These are phyloP conservation scores for Pelusios castaneus DNA, from an alignment of 2,113 vertebrate genomes.

Conservation along the genomic window DNA sequence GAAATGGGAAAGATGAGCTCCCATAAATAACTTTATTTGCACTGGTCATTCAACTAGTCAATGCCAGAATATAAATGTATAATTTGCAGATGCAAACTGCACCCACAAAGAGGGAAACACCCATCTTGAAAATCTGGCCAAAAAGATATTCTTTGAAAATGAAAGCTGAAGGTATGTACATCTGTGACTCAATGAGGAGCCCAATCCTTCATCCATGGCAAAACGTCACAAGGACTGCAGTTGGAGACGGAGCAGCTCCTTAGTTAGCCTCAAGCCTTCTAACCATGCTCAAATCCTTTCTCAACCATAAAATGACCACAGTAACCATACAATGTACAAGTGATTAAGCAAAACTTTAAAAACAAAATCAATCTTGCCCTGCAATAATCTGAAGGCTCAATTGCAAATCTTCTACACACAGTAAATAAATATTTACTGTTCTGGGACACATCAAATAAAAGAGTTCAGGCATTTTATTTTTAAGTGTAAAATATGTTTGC, in stretches of 20 bases:
- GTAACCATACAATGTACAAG: neutral
- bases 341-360: neutral
- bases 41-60: neutral
- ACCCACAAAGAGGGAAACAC: neutral
- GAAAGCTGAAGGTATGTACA: neutral
- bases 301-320: neutral
- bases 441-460: neutral
- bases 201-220: fast-evolving
- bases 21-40: neutral
- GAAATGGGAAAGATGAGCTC: neutral
- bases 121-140: neutral
- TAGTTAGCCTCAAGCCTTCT: neutral
- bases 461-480: neutral
- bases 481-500: constrained; percentile 1
- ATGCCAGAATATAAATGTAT: neutral
- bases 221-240: neutral
- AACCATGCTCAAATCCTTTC: neutral
- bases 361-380: neutral
- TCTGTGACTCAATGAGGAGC: neutral
- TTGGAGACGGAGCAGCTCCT: neutral
- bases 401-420: neutral
- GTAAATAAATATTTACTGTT: neutral
- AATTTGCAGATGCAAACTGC: neutral
- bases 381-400: neutral
- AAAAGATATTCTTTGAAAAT: neutral